Conservation (phyloP, 2,113 vertebrate species). For the Prolemur simus region DNA sequence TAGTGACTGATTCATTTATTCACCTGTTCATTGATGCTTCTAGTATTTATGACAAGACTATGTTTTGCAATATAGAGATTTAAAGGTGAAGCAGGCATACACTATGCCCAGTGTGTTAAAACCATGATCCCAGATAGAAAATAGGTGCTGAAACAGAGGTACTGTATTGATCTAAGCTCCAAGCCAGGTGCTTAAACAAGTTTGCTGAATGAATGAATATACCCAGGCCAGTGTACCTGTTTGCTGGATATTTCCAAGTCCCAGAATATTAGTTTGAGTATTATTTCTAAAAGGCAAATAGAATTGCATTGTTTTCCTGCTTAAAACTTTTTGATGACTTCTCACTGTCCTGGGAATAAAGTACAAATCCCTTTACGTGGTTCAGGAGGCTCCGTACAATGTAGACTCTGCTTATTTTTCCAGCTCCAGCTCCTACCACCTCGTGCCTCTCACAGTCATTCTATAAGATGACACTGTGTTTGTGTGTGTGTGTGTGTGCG, state of each 20-base stretch:
- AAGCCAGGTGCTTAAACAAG: not conserved
- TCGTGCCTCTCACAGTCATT: not conserved
- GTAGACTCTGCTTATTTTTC: not conserved
- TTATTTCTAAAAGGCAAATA: constrained; percentile 9
- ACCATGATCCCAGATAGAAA: not conserved
- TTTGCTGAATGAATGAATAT: not conserved
- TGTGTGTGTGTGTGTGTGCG: no score
- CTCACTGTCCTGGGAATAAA: not conserved
- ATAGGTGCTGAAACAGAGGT: not conserved
- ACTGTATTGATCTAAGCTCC: not conserved
- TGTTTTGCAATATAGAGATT: not conserved
- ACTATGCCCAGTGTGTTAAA: not conserved
- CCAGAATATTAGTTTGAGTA: not conserved
- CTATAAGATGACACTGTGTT: not conserved
- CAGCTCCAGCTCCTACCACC: not conserved
- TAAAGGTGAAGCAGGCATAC: not conserved
- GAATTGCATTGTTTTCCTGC: not conserved
- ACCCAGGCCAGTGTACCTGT: not conserved
- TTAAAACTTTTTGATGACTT: not conserved
- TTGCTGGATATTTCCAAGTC: not conserved
- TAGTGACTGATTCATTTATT: constrained; percentile 44
- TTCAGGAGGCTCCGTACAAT: not conserved
- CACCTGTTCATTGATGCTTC: constrained; percentile 31
- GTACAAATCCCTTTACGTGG: not conserved
- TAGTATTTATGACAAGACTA: constrained; percentile 33